phyloP scores from a whole-genome alignment of 1,140 invertebrate genomes.

The Eciton burchellii region DNA sequence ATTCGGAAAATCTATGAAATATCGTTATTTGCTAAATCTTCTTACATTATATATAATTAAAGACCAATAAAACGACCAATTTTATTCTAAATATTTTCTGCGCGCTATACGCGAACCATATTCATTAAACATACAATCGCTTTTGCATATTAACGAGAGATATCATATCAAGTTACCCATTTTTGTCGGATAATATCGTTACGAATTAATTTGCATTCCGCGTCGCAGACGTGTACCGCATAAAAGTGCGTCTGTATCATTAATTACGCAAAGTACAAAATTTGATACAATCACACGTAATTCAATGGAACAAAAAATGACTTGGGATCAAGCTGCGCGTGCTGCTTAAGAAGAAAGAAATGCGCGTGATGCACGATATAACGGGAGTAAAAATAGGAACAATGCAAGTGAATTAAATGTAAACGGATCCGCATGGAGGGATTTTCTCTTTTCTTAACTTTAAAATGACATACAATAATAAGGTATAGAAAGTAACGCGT shows the following conservation, averaged over 20 bases:
- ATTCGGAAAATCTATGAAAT: not conserved
- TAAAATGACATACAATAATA: too few species aligned
- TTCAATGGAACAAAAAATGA: not conserved
- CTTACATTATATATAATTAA: slow-evolving; percentile 35
- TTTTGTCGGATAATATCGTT: slow-evolving; percentile 55
- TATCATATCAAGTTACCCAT: slow-evolving; percentile 56
- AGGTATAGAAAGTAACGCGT: not conserved
- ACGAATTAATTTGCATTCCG: slow-evolving; percentile 52
- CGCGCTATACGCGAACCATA: slow-evolving; percentile 9
- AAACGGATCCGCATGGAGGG: too few species aligned
- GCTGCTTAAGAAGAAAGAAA: too few species aligned
- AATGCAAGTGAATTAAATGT: too few species aligned
- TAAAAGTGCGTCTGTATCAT: slow-evolving; percentile 28
- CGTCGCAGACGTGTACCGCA: slow-evolving; percentile 7
- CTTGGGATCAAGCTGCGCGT: too few species aligned
- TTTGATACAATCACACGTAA: not conserved
- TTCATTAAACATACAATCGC: slow-evolving; percentile 58
- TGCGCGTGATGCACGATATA: too few species aligned
- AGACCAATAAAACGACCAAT: slow-evolving; percentile 46
- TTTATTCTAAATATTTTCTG: slow-evolving; percentile 43
- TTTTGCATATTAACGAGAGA: slow-evolving; percentile 59
- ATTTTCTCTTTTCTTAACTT: too few species aligned
- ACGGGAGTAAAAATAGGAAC: too few species aligned
- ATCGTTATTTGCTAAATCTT: not conserved
- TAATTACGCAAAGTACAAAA: slow-evolving; percentile 31